Conservation (phyloP, 2,888 invertebrate species). For the Acanthosepion pharaonis region DNA sequence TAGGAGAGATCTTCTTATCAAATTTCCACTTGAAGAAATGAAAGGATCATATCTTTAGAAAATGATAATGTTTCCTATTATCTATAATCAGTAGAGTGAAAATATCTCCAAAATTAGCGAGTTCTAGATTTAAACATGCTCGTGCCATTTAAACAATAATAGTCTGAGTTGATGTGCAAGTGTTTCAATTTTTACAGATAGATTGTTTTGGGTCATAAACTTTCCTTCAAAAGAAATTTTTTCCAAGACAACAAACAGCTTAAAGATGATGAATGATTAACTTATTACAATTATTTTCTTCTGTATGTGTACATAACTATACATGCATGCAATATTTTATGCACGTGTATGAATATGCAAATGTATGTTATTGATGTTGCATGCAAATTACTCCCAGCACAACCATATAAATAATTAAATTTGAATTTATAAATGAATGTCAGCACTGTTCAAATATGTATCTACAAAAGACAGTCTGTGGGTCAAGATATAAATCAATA, state of each 20-base stretch:
- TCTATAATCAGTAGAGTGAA: slow-evolving; percentile 33
- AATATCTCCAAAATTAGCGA: slow-evolving; percentile 33
- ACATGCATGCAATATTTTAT: no score
- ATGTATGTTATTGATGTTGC: no score
- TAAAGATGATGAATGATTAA: background rate
- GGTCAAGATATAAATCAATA: no score
- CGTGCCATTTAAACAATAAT: background rate
- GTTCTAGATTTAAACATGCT: background rate
- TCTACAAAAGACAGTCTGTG: no score
- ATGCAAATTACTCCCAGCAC: no score
- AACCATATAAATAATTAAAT: no score
- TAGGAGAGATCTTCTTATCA: background rate
- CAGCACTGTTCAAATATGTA: no score
- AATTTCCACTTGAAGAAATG: background rate
- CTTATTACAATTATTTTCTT: background rate
- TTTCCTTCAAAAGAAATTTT: background rate
- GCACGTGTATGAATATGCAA: no score
- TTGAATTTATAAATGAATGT: no score
- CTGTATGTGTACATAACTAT: no score
- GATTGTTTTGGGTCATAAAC: background rate
- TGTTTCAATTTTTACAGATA: background rate
- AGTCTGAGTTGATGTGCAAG: background rate
- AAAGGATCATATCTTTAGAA: background rate
- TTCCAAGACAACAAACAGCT: no score
- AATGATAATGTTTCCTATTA: background rate